phyloP scores from a whole-genome alignment of 1,140 invertebrate species.

The Drosophila bipectinata region DNA sequence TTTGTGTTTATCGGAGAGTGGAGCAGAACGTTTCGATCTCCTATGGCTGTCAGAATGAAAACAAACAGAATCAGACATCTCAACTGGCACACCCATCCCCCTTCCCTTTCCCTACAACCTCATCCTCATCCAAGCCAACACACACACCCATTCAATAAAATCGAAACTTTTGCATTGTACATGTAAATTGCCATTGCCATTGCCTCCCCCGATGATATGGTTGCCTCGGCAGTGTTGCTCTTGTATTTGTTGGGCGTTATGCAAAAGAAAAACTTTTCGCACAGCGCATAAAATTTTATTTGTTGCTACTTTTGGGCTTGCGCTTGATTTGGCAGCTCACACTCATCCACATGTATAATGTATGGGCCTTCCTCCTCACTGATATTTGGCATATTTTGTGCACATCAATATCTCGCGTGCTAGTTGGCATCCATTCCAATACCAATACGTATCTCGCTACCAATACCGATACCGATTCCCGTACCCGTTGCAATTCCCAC shows the following conservation, averaged over 20 bases:
- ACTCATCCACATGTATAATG: constrained; percentile 1
- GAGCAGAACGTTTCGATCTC: constrained; percentile 44
- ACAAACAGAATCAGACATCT: constrained; percentile 77
- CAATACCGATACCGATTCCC: constrained; percentile 50
- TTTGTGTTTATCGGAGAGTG: constrained; percentile 41
- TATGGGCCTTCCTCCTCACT: constrained; percentile 16
- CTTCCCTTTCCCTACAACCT: background rate
- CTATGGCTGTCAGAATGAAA: constrained; percentile 74
- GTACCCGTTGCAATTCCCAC: background rate
- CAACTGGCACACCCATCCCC: constrained; percentile 16
- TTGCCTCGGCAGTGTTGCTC: constrained; percentile 27
- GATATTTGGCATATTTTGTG: constrained; percentile 78
- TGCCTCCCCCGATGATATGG: constrained; percentile 45
- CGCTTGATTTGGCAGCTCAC: constrained; percentile 76
- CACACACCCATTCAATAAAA: constrained; percentile 72
- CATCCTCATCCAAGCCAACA: background rate
- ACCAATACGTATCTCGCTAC: constrained; percentile 4
- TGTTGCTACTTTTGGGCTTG: constrained; percentile 81
- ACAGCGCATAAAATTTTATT: constrained; percentile 80
- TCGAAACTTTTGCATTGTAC: constrained; percentile 81
- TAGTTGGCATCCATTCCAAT: constrained; percentile 66
- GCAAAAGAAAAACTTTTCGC: constrained; percentile 76
- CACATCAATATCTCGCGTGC: constrained; percentile 80
- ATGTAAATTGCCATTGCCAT: constrained; percentile 75
- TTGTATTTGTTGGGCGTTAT: constrained; percentile 62